phyloP scores from a whole-genome alignment of 2,113 vertebrate species.

The Phyllostomus hastatus region DNA sequence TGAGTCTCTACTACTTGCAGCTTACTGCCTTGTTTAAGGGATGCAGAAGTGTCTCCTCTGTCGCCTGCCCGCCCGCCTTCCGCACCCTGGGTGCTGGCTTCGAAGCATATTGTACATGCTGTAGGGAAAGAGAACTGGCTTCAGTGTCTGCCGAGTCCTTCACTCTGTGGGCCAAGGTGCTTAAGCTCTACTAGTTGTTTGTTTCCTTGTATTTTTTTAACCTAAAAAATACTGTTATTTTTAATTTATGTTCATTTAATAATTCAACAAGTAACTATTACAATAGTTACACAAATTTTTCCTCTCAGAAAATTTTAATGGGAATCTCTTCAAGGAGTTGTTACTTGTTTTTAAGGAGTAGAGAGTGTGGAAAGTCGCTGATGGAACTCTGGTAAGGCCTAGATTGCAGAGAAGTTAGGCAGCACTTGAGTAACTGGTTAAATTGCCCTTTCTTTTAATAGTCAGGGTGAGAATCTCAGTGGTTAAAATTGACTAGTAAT shows the following conservation, averaged over 20 bases:
- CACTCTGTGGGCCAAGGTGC: not conserved
- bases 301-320: not conserved
- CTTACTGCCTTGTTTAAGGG: not conserved
- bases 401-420: not conserved
- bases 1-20: not conserved
- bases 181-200: not conserved
- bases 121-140: fast-evolving
- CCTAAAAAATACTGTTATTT: not conserved
- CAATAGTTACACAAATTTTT: too few relatives aligned
- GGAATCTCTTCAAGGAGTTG: not conserved
- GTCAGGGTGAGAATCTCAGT: not conserved
- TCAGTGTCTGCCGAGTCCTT: not conserved
- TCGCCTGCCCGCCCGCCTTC: not conserved
- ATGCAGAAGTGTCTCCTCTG: fast-evolving
- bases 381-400: not conserved
- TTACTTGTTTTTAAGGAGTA: slow-evolving; percentile 8
- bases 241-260: not conserved
- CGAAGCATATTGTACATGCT: fast-evolving
- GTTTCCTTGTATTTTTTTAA: not conserved
- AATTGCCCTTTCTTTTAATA: not conserved
- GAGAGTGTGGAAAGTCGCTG: not conserved
- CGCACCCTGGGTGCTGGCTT: fast-evolving
- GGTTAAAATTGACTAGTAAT: not conserved
- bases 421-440: not conserved
- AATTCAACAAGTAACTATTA: not conserved